These are phyloP conservation scores for Centruroides sculpturatus DNA, from an alignment of 1,140 invertebrate genomes.

Conservation along the genomic window DNA sequence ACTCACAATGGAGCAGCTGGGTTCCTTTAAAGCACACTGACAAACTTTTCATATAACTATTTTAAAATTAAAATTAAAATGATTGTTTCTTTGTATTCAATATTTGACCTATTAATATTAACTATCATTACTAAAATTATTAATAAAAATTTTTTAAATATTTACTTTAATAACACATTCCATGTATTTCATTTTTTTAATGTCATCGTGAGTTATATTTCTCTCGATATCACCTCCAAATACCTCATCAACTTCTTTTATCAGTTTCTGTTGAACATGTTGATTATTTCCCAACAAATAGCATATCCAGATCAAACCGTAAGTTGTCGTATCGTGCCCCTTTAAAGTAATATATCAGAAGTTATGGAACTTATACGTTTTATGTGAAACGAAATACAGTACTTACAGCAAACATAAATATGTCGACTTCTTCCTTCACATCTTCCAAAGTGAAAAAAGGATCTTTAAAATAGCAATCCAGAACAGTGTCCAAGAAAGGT, in stretches of 20 bases:
- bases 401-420: constrained; percentile 50
- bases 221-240: constrained; percentile 22
- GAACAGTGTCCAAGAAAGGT: constrained; percentile 77
- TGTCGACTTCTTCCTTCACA: constrained; percentile 68
- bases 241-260: constrained; percentile 25
- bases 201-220: constrained; percentile 33
- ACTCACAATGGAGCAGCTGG: too few species aligned
- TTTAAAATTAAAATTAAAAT: too few species aligned
- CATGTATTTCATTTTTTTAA: constrained; percentile 46
- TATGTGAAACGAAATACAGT: too few species aligned
- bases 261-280: constrained; percentile 28
- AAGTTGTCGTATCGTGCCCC: constrained; percentile 22
- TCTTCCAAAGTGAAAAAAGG: constrained; percentile 42
- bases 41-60: too few species aligned
- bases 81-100: too few species aligned
- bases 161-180: constrained; percentile 46
- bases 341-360: neutral
- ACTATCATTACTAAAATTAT: too few species aligned
- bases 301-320: constrained; percentile 23
- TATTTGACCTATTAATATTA: too few species aligned
- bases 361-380: too few species aligned
- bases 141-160: too few species aligned
- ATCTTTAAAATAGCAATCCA: constrained; percentile 34
- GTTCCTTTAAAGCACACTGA: too few species aligned
- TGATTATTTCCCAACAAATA: constrained; percentile 27